These are phyloP conservation scores for Hycleus phaleratus DNA, from an alignment of 1,140 invertebrate species.

Conservation along the genomic window DNA sequence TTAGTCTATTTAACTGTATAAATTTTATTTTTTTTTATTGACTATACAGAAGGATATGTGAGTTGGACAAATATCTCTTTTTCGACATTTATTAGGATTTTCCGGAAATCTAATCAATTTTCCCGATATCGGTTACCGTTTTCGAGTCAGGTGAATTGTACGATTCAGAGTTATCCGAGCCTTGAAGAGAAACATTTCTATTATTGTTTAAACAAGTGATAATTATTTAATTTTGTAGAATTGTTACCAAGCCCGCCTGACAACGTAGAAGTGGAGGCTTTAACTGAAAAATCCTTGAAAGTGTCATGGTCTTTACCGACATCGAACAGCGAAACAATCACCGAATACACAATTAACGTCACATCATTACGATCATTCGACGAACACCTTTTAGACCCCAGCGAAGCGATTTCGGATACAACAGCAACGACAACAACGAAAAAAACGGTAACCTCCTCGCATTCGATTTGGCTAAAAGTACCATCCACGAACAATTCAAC, in stretches of 20 bases:
- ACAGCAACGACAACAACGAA: not conserved
- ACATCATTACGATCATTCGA: constrained; percentile 62
- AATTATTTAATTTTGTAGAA: constrained; percentile 44
- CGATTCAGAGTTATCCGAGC: too few species aligned
- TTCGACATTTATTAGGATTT: too few species aligned
- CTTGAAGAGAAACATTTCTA: not conserved
- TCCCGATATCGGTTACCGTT: too few species aligned
- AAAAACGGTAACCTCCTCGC: constrained; percentile 22
- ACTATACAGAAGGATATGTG: too few species aligned
- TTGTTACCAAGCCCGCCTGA: constrained; percentile 64
- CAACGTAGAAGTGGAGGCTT: constrained; percentile 58
- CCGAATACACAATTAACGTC: constrained; percentile 62
- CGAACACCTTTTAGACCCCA: constrained; percentile 23
- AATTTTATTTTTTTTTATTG: too few species aligned
- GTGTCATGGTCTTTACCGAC: constrained; percentile 60
- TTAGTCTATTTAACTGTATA: too few species aligned
- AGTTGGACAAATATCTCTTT: too few species aligned
- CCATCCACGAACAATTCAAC: constrained; percentile 49
- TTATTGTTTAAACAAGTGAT: not conserved
- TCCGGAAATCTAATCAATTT: too few species aligned
- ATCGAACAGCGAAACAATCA: constrained; percentile 54
- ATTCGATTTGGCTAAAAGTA: constrained; percentile 43
- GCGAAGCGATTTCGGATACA: not conserved
- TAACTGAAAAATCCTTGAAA: constrained; percentile 60
- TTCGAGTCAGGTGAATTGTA: too few species aligned